Evolutionary conservation across 2,888 invertebrate genomes (phyloP), one percentile per base, ranked within the genome.

Genomic region (Cephus spinipes): DNA sequence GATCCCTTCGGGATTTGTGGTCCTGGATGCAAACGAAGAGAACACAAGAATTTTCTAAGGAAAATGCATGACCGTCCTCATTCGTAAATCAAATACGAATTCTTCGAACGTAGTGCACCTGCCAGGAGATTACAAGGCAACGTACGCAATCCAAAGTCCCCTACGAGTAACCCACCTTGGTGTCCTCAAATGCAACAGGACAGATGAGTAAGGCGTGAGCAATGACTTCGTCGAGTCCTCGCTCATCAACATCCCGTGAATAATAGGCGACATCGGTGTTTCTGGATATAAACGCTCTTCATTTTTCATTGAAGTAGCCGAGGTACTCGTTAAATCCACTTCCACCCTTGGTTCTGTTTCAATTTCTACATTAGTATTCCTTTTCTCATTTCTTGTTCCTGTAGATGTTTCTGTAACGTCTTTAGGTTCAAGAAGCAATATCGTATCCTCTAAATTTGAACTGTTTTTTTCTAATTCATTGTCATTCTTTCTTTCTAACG

Each of bases 1-100:
- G 78, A 91, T 87, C 82, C 91, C 90, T 83, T 90, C 84, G 55
- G 87, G 87, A 81, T 89, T 86, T 79, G 84, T 81, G 81, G 84
- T 89, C 86, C 91, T 91, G 82, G 81, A 87, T 84, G 69, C 81
- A 81, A 82, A 83, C 77, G 82, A 80, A 81, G 86, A 84, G 81
- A 83, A 36, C 32, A 74, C 74, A 23, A 74, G 34, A 33, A 74
- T 33, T 71, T 71, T 71, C 71, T 71, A 31, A 71, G 71, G 32
- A 71, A 30, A 71, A 32, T 71, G 31, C 71, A 71, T 32, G 33
- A 34, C 30, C 30, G 23, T 71, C 31, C 71, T 33, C 12, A 30
- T 33, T 32, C 33, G 31, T 71, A 31, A 12, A 15, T 33, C 31
- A 32, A 32, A 71, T 71, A 71, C 71, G 71, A 71, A 71, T 71